Percentiles rank a stretch among this genome's conserved stretches.
Evolutionary conservation across 2,113 vertebrate species (phyloP).

Genomic region (Rhinogobius similis): DNA sequence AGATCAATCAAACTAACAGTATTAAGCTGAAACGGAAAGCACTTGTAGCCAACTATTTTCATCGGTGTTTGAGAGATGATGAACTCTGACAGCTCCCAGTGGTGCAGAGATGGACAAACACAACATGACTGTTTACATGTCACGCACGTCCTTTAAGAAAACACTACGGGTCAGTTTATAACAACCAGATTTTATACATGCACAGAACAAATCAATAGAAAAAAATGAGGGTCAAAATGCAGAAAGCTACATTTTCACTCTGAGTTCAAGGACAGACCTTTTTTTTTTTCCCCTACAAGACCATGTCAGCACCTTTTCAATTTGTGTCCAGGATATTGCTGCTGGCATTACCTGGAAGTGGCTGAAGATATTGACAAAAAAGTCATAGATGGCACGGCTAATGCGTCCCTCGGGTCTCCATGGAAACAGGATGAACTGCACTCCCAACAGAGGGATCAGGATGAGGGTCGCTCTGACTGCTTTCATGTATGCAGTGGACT

Average conservation of each 20-base stretch:
- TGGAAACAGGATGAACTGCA: slow-evolving; percentile 76
- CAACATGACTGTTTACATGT: background rate
- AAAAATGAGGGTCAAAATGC: no score
- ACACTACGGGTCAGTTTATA: background rate
- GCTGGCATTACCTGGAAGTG: slow-evolving; percentile 76
- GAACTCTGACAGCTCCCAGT: background rate
- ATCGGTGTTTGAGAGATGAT: background rate
- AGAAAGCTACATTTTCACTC: background rate
- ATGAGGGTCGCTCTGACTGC: slow-evolving; percentile 80
- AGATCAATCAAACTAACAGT: background rate
- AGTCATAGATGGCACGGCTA: slow-evolving; percentile 61
- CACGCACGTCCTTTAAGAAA: background rate
- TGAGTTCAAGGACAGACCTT: background rate
- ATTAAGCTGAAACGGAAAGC: background rate
- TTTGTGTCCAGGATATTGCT: background rate
- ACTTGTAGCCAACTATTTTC: background rate
- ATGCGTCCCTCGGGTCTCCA: slow-evolving; percentile 57
- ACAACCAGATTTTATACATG: background rate
- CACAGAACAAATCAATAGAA: no score
- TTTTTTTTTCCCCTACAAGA: no score
- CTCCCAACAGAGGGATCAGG: slow-evolving; percentile 79
- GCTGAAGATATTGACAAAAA: slow-evolving; percentile 66
- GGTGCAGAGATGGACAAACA: background rate
- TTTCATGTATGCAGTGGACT: slow-evolving; percentile 81
- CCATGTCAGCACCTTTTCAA: background rate